A percentile compares a stretch with the other conserved stretches of the same genome.
Evolutionary conservation across 2,113 vertebrate species (phyloP).

Genomic region (Podilymbus podiceps): DNA sequence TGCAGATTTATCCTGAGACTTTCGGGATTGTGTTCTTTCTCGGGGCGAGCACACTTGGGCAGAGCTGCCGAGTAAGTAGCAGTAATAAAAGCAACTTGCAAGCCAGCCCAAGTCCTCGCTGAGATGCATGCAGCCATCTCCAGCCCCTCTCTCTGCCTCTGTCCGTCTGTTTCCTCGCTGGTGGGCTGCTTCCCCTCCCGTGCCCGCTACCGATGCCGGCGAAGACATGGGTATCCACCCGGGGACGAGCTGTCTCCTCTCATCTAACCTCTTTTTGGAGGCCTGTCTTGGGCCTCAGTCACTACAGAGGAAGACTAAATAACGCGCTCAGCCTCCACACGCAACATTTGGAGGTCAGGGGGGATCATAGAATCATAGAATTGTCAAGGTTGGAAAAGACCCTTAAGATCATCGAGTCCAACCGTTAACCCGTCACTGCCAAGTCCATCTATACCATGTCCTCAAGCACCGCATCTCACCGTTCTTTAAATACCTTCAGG

Average conservation of each 20-base stretch:
- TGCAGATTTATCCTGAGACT: fast-evolving
- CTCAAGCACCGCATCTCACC: no score
- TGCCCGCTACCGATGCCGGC: not conserved
- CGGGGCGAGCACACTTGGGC: not conserved
- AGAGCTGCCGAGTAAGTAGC: not conserved
- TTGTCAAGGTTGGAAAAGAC: no score
- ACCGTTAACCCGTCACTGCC: no score
- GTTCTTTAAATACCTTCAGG: no score
- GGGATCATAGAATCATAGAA: no score
- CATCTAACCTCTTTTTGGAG: not conserved
- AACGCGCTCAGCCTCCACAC: not conserved
- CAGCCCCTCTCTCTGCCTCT: not conserved
- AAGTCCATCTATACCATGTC: no score
- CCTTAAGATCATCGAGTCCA: no score
- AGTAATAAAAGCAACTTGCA: not conserved
- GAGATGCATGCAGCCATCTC: not conserved
- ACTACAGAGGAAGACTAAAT: not conserved
- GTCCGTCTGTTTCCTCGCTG: not conserved
- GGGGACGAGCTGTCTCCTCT: not conserved
- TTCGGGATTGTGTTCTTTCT: not conserved
- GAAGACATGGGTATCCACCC: not conserved
- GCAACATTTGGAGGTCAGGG: not conserved
- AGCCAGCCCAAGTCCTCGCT: not conserved
- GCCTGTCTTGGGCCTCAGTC: not conserved
- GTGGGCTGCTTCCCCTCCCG: not conserved